Conservation (phyloP, 2,797 vertebrate species). For the Argya squamiceps region DNA sequence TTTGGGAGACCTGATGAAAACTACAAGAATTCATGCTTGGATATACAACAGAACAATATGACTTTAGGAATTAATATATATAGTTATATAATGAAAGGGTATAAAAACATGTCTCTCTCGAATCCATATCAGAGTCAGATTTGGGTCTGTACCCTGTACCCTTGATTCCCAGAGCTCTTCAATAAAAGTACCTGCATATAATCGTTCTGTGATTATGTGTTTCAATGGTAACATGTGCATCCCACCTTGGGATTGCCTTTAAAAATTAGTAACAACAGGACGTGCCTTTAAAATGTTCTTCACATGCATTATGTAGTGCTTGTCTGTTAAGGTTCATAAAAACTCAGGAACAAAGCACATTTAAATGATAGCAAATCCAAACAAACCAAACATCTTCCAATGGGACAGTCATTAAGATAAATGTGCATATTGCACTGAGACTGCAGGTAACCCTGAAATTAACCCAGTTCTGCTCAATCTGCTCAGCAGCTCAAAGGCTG, state of each 20-base stretch:
- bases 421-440: fast-evolving
- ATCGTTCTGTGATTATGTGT: too few relatives aligned
- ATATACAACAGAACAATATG: too few relatives aligned
- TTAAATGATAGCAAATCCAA: background rate
- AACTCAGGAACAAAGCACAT: background rate
- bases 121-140: too few relatives aligned
- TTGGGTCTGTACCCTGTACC: too few relatives aligned
- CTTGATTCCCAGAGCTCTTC: too few relatives aligned
- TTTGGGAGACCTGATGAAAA: too few relatives aligned
- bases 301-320: background rate
- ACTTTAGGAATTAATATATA: too few relatives aligned
- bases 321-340: background rate
- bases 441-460: background rate
- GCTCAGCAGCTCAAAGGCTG: background rate
- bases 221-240: background rate
- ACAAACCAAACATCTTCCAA: background rate
- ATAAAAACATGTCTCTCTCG: too few relatives aligned
- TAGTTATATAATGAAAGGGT: too few relatives aligned
- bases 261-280: background rate
- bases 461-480: too few relatives aligned
- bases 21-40: too few relatives aligned
- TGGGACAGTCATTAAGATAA: background rate
- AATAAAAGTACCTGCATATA: too few relatives aligned
- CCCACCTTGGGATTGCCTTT: background rate
- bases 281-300: background rate